phyloP scores from a whole-genome alignment of 2,888 invertebrate species.

The Liposcelis brunnea region DNA sequence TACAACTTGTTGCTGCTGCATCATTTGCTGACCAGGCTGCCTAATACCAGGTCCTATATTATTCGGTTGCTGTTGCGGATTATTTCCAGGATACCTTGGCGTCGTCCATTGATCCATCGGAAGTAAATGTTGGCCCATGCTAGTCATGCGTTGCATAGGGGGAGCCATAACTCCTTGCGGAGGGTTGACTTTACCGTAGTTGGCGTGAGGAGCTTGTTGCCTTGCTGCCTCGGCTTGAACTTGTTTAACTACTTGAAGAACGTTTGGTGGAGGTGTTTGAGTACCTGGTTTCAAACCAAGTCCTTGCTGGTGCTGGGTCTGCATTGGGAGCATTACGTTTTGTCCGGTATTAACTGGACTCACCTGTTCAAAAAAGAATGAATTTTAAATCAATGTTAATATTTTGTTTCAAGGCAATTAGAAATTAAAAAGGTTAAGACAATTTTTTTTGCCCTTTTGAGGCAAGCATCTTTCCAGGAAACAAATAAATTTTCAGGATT shows the following conservation, averaged over 20 bases:
- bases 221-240: constrained; percentile 85
- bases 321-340: constrained; percentile 22
- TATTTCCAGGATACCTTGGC: constrained; percentile 28
- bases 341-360: neutral
- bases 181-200: constrained; percentile 58
- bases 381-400: no score
- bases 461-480: no score
- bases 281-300: constrained; percentile 48
- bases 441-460: no score
- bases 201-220: constrained; percentile 61
- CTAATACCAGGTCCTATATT: no score
- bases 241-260: constrained; percentile 67
- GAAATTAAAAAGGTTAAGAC: no score
- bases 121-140: constrained; percentile 30
- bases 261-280: constrained; percentile 60
- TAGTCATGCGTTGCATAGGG: constrained; percentile 24
- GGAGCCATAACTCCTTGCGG: constrained; percentile 19
- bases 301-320: constrained; percentile 36
- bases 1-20: neutral
- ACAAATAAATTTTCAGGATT: no score
- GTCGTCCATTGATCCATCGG: constrained; percentile 38
- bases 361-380: constrained; percentile 1
- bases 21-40: constrained; percentile 8
- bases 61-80: neutral
- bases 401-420: no score